Conservation (phyloP, 1,140 invertebrate genomes). For the Telenomus remus region DNA sequence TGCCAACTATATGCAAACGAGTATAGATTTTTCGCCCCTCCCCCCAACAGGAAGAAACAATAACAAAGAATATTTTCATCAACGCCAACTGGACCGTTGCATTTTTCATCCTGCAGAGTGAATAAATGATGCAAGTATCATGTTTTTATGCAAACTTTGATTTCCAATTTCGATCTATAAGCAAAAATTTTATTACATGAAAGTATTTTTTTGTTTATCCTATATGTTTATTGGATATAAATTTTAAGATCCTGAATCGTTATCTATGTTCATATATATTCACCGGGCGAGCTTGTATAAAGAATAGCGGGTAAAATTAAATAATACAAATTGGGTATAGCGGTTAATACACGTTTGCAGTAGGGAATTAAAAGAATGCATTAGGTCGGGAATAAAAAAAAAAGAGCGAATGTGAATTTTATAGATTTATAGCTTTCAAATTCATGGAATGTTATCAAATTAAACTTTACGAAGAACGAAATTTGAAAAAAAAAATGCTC, state of each 20-base stretch:
- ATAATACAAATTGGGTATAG: neutral
- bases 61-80: conserved; percentile 2
- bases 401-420: neutral
- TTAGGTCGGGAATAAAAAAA: neutral
- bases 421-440: too few relatives aligned
- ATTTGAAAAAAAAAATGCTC: too few relatives aligned
- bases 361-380: neutral
- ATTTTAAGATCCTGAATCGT: neutral
- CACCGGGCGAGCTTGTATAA: neutral
- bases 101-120: neutral
- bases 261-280: neutral
- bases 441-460: too few relatives aligned
- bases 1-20: neutral
- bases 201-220: too few relatives aligned
- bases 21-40: conserved; percentile 6
- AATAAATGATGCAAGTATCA: neutral
- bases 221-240: neutral
- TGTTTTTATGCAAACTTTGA: too few relatives aligned
- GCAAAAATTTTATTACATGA: too few relatives aligned
- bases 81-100: neutral
- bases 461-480: too few relatives aligned
- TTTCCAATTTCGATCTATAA: neutral
- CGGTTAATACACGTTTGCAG: neutral
- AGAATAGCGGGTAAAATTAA: neutral
- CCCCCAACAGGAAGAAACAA: neutral